Evolutionary conservation across 2,113 vertebrate species (phyloP), one percentile per base, ranked within the genome.

Genomic region (Octodon degus): DNA sequence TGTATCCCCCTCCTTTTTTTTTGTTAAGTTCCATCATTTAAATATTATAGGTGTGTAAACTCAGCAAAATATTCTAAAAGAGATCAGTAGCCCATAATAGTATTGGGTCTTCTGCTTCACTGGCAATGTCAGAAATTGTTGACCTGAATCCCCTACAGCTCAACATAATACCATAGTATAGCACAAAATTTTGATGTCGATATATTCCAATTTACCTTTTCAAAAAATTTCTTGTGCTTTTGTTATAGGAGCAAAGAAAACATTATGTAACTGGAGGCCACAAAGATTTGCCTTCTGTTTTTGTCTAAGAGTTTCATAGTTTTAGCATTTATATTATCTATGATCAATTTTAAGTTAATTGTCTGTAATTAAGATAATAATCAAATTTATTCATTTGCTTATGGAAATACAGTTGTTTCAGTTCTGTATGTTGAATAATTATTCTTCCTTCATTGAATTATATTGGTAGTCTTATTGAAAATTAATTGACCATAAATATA

Each of bases 241-340:
- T 40, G n/a, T 37, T 72, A 65, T 50, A 76, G n/a, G 50, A 67
- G 77, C 32, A 81, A 85, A 86, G 60, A 92, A 93, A 84, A 37
- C 0, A 88, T 86, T 76, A 77, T n/a, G 37, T 94, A 81, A 81
- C 32, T 5, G 24, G 30, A 92, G 55, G 40, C 65, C 58, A 63
- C 86, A 84, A 72, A 81, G 20, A 92, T 55, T 94, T 90, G 72
- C 53, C 43, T 92, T 32, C 27, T 68, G 17, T 86, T 93, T 95
- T 87, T 43, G 16, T 60, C 34, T 91, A 47, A 90, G 14, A 47
- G 50, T 95, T 94, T 96, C 50, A 77, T 67, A 62, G 37, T 62
- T 96, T 95, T 89, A 91, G 58, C 22, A 12, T 90, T 83, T 88
- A 77, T 43, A 63, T 68, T 76, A 3, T 58, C 63, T 81, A 9